Percentiles rank a stretch among this genome's conserved stretches.
phyloP scores from a whole-genome alignment of 2,113 vertebrate genomes.

The Pelodiscus sinensis region DNA sequence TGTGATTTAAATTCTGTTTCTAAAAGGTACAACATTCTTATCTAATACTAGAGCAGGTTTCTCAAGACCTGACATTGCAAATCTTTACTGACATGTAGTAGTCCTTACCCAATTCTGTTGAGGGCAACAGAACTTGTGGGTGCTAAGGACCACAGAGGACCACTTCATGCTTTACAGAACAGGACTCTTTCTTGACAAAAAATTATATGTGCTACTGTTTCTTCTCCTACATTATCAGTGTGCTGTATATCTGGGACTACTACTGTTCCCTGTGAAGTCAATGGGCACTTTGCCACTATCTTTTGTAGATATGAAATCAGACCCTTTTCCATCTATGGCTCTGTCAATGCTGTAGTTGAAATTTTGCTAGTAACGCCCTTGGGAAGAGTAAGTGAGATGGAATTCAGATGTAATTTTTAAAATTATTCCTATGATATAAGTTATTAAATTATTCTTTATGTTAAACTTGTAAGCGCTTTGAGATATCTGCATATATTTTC shows the following conservation, averaged over 20 bases:
- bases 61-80: not conserved
- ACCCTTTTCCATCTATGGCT: not conserved
- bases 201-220: not conserved
- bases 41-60: not conserved
- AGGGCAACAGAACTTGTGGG: not conserved
- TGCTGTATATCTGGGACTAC: not conserved
- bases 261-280: not conserved
- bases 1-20: slow-evolving; percentile 11
- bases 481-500: not conserved
- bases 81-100: not conserved
- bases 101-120: not conserved
- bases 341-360: not conserved
- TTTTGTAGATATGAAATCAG: not conserved
- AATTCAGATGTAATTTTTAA: not conserved
- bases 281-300: not conserved
- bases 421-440: not conserved
- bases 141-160: not conserved
- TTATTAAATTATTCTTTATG: not conserved
- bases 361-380: not conserved
- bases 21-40: not conserved
- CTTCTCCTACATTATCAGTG: not conserved
- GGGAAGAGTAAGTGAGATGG: not conserved
- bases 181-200: not conserved
- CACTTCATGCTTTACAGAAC: not conserved
- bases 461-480: not conserved